Base-by-base conservation (phyloP, 2,113 vertebrate species). In the Pollachius pollachius region DNA sequence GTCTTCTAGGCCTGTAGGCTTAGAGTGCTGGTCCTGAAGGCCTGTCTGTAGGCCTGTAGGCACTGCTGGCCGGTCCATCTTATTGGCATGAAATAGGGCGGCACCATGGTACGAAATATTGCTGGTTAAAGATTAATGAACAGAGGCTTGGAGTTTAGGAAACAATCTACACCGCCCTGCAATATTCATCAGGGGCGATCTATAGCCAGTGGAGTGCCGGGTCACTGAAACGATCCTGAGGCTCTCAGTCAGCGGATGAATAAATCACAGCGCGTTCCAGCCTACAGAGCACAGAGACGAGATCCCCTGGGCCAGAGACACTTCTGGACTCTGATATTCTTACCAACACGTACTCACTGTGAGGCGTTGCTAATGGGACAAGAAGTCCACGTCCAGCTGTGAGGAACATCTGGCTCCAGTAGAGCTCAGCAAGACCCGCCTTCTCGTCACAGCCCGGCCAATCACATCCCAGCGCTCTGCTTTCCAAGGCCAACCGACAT, bases 101-200 rank as follows among this genome's bases (percentile, higher is more conserved):
- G 66, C 76, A 69, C 69, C 65, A 60, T 69, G 62, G 68, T 8
- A 61, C 73, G 79, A 66, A 65, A 70, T 69, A 65, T 30, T 64
- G 63, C 17, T 64, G 25, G 70, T 89, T 74, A 89, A 89, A 89
- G 72, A 87, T 90, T 89, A 71, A 91, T 89, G 83, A 81, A 65
- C 69, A 71, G 66, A 80, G 65, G 75, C 79, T 77, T 75, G 73
- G 62, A 34, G 76, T 75, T 82, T 80, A 78, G 80, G 86, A 78
- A 90, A 87, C 75, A 83, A 78, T 65, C 77, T 81, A 81, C 81
- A 71, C 67, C 67, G 58, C 75, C 13, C 83, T 84, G 34, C 87
- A 89, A 90, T 88, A 87, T 89, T 90, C 81, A 91, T 72, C 74
- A 25, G 69, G 65, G 9, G 70, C 64, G 70, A 81, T 83, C 65